Evolutionary conservation across 2,888 invertebrate genomes (phyloP).

Genomic region (Itoplectis maculator): DNA sequence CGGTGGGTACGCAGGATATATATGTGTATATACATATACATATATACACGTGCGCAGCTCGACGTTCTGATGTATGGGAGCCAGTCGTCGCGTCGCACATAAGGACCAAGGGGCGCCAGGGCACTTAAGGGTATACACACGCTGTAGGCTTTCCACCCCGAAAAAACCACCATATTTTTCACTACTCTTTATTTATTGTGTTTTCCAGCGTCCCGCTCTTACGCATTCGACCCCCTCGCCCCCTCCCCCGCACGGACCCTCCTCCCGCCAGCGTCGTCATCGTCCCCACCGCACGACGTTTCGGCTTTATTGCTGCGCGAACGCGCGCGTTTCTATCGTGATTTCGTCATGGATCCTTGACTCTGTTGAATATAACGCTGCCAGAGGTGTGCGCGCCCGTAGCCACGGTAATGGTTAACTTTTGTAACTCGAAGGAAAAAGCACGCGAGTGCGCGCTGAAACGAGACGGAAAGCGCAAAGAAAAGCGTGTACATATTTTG

Average conservation of each 20-base stretch:
- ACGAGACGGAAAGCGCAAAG: constrained; percentile 38
- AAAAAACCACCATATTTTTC: constrained; percentile 77
- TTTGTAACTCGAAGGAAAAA: constrained; percentile 8
- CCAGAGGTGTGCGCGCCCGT: constrained; percentile 56
- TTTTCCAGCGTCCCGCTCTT: constrained; percentile 69
- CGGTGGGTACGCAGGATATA: constrained; percentile 12
- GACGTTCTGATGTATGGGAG: constrained; percentile 75
- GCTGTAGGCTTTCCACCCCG: constrained; percentile 56
- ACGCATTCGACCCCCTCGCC: constrained; percentile 4
- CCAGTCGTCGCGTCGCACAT: constrained; percentile 69
- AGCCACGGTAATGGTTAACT: constrained; percentile 67
- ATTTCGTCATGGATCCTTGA: constrained; percentile 80
- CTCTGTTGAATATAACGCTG: constrained; percentile 71
- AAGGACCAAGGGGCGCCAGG: constrained; percentile 78
- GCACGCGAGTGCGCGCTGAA: constrained; percentile 23
- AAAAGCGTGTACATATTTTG: constrained; percentile 55
- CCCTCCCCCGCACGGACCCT: too few relatives aligned
- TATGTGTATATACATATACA: constrained; percentile 35
- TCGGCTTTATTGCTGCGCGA: constrained; percentile 66
- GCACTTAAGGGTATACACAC: constrained; percentile 78
- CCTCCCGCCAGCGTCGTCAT: too few relatives aligned
- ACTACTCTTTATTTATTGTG: constrained; percentile 79
- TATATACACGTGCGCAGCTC: constrained; percentile 48
- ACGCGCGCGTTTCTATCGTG: constrained; percentile 71
- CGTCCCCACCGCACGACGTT: constrained; percentile 50